Percentiles rank a stretch among this genome's conserved stretches.
Conservation (phyloP, 2,888 invertebrate genomes). For the Andrena marginata region DNA sequence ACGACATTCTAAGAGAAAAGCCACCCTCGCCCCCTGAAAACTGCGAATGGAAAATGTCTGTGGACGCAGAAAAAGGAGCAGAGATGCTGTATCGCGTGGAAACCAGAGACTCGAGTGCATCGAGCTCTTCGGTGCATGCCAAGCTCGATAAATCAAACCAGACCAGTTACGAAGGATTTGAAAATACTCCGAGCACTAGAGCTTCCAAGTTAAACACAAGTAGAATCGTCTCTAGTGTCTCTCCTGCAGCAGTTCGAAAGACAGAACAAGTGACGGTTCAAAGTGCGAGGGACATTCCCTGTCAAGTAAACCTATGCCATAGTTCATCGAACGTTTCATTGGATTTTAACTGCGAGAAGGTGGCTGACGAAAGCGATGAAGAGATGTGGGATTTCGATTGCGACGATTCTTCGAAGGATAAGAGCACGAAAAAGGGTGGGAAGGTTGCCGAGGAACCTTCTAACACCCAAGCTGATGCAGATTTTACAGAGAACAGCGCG, state of each 20-base stretch:
- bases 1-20: neutral
- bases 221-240: neutral
- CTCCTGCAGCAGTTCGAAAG: neutral
- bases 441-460: neutral
- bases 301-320: slow-evolving; percentile 32
- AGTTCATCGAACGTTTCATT: neutral
- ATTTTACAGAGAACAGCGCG: neutral
- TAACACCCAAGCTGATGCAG: neutral
- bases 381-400: neutral
- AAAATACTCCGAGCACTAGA: neutral
- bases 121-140: neutral
- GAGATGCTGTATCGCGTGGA: slow-evolving; percentile 45
- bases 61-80: slow-evolving; percentile 24
- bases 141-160: neutral
- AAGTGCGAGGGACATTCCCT: slow-evolving; percentile 11
- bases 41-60: slow-evolving; percentile 30
- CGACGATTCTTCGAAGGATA: neutral
- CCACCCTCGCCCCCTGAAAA: neutral
- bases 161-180: neutral
- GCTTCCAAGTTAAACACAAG: neutral
- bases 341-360: neutral
- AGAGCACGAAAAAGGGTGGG: rapidly evolving
- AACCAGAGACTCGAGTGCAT: neutral
- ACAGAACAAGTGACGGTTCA: neutral
- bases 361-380: neutral